phyloP scores from a whole-genome alignment of 2,113 vertebrate genomes.

The Crotophaga sulcirostris region DNA sequence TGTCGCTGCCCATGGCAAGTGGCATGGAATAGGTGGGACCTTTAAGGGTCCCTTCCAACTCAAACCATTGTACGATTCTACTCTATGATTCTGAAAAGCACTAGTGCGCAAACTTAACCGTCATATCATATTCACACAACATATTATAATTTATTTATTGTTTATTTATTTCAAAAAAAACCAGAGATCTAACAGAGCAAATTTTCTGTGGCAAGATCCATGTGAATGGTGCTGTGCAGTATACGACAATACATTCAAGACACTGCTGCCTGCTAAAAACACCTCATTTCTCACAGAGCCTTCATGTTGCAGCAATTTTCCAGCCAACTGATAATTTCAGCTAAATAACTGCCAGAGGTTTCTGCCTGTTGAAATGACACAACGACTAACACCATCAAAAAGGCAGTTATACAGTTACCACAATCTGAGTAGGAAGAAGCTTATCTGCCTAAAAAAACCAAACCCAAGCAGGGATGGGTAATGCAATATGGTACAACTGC shows the following conservation, averaged over 20 bases:
- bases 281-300: neutral
- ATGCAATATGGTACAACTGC: neutral
- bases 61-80: neutral
- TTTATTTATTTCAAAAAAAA: too few relatives aligned
- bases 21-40: rapidly evolving
- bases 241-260: rapidly evolving
- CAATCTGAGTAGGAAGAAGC: neutral
- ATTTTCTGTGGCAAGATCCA: neutral
- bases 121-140: rapidly evolving
- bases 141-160: too few relatives aligned
- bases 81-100: neutral
- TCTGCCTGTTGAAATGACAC: neutral
- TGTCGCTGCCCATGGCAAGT: neutral
- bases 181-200: neutral
- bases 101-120: neutral
- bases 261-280: neutral
- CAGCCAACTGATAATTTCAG: neutral
- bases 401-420: neutral
- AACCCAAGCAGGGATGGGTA: neutral
- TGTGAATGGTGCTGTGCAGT: neutral
- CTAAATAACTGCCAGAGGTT: neutral
- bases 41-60: neutral
- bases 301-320: neutral
- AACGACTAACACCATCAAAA: rapidly evolving
- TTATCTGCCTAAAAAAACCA: neutral